phyloP scores from a whole-genome alignment of 1,140 invertebrate species.

The Euura saliciscinereae region DNA sequence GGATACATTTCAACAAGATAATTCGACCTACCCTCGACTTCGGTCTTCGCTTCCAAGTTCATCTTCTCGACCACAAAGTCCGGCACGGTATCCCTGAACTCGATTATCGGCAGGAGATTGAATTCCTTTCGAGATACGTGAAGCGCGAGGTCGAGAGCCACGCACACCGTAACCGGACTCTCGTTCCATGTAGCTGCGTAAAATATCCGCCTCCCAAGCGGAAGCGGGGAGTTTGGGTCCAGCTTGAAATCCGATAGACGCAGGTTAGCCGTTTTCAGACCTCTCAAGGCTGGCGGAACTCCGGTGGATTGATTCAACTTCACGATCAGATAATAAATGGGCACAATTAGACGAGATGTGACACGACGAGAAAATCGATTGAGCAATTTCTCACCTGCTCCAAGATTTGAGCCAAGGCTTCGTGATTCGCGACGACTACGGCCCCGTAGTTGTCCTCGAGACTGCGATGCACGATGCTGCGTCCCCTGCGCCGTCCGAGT shows the following conservation, averaged over 20 bases:
- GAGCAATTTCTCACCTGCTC: conserved; percentile 69
- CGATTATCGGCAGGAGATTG: conserved; percentile 73
- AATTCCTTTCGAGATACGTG: conserved; percentile 57
- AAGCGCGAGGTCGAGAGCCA: conserved; percentile 67
- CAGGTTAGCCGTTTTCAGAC: conserved; percentile 73
- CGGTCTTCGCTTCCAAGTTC: conserved; percentile 58
- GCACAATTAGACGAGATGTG: no score
- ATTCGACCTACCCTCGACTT: conserved; percentile 65
- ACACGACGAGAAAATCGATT: not conserved
- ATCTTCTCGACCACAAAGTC: conserved; percentile 63
- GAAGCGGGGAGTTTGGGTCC: conserved; percentile 61
- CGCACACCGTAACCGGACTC: conserved; percentile 73
- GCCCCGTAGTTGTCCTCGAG: conserved; percentile 88
- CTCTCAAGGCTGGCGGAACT: conserved; percentile 69
- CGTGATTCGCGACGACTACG: conserved; percentile 86
- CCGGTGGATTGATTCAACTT: conserved; percentile 73
- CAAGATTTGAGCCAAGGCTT: conserved; percentile 82
- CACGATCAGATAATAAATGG: not conserved
- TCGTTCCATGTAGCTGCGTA: conserved; percentile 73
- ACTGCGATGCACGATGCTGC: conserved; percentile 80
- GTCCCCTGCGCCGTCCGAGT: conserved; percentile 74
- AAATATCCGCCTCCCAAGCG: conserved; percentile 73
- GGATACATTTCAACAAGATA: not conserved
- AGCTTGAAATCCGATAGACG: conserved; percentile 73
- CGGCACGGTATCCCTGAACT: conserved; percentile 78